Percentiles rank a stretch among this genome's conserved stretches.
Conservation (phyloP, 2,113 vertebrate genomes). For the Triplophysa tibetana region DNA sequence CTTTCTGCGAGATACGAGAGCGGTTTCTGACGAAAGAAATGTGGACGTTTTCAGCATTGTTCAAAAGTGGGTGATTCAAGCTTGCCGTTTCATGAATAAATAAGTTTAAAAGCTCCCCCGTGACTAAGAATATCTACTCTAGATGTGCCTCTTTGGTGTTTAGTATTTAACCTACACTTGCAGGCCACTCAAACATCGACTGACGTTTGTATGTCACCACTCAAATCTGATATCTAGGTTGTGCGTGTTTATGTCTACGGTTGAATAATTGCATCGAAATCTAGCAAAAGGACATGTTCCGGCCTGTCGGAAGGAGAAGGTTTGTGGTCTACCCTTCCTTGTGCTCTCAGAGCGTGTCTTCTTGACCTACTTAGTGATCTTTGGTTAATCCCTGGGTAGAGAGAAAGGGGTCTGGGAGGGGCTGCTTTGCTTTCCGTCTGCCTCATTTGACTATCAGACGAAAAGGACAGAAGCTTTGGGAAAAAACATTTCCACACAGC, state of each 20-base stretch:
- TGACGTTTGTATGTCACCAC: slow-evolving; percentile 55
- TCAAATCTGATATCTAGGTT: slow-evolving; percentile 54
- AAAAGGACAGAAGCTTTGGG: slow-evolving; percentile 64
- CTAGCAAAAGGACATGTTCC: slow-evolving; percentile 8
- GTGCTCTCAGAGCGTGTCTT: slow-evolving; percentile 66
- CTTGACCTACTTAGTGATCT: slow-evolving; percentile 80
- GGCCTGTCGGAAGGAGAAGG: slow-evolving; percentile 63
- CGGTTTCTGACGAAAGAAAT: slow-evolving; percentile 2
- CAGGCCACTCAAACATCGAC: slow-evolving; percentile 61
- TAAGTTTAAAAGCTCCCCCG: slow-evolving; percentile 47
- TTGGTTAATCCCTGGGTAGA: slow-evolving; percentile 75
- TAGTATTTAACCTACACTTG: slow-evolving; percentile 64
- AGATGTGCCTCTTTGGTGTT: slow-evolving; percentile 64
- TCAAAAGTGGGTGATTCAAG: slow-evolving; percentile 55
- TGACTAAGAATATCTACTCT: slow-evolving; percentile 69
- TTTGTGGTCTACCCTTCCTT: slow-evolving; percentile 57
- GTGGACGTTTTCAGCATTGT: slow-evolving; percentile 54
- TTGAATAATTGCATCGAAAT: not conserved
- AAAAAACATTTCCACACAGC: slow-evolving; percentile 61
- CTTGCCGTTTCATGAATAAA: slow-evolving; percentile 52
- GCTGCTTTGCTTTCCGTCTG: slow-evolving; percentile 64
- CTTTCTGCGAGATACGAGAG: not conserved
- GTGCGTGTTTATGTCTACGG: not conserved
- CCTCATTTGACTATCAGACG: slow-evolving; percentile 78
- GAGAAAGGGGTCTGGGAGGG: slow-evolving; percentile 73